Evolutionary conservation across 2,113 vertebrate species (phyloP).

Genomic region (Leucopsar rothschildi): DNA sequence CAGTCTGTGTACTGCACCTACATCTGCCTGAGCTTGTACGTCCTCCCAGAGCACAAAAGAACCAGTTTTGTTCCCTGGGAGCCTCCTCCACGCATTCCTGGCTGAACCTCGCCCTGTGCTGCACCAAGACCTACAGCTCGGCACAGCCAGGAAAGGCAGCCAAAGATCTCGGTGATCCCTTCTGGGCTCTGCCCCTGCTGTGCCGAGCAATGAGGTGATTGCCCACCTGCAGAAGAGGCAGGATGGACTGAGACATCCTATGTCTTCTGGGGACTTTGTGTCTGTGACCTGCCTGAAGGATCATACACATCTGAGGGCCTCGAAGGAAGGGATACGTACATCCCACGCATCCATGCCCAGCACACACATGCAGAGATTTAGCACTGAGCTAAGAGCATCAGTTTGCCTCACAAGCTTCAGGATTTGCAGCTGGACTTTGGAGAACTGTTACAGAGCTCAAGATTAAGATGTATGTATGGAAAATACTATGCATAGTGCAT

Average conservation of each 20-base stretch:
- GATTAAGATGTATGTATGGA: not conserved
- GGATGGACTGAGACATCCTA: not conserved
- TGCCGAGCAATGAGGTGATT: not conserved
- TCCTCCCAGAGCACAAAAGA: not conserved
- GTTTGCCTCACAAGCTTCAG: not conserved
- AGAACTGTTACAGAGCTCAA: not conserved
- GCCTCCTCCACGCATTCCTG: conserved; percentile 18
- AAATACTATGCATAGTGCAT: not conserved
- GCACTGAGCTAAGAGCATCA: not conserved
- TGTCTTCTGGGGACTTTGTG: not conserved
- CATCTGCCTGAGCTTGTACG: not conserved
- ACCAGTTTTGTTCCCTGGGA: not conserved
- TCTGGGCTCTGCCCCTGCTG: not conserved
- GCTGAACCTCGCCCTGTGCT: not conserved
- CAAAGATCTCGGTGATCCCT: not conserved
- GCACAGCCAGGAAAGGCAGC: not conserved
- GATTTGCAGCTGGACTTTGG: not conserved
- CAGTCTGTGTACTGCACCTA: not conserved
- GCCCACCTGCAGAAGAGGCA: not conserved
- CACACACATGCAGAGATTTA: not conserved
- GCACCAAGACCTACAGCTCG: rapidly evolving
- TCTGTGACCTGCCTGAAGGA: not conserved
- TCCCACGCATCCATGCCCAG: not conserved
- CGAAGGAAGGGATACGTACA: not conserved
- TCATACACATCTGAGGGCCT: not conserved